phyloP scores from a whole-genome alignment of 1,140 invertebrate species.

The Danaus plexippus region DNA sequence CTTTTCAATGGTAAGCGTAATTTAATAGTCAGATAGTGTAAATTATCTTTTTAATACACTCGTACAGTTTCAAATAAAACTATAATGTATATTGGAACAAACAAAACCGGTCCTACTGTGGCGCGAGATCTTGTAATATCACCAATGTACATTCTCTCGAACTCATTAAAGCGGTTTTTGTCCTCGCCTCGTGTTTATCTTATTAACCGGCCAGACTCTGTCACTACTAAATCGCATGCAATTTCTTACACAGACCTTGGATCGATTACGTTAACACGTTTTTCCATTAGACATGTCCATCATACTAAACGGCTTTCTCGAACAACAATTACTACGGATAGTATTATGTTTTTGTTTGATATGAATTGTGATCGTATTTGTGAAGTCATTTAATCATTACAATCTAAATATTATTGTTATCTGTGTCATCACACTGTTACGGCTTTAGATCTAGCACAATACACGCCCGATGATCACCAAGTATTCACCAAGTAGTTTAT shows the following conservation, averaged over 20 bases:
- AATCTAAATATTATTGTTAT: conserved; percentile 5
- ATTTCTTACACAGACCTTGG: conserved; percentile 31
- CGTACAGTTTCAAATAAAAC: conserved; percentile 41
- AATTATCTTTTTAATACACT: neutral
- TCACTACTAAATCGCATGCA: conserved; percentile 41
- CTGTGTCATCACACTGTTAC: conserved; percentile 8
- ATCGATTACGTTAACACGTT: conserved; percentile 17
- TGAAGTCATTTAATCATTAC: conserved; percentile 3
- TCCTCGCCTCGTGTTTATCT: conserved; percentile 51
- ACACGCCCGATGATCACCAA: conserved; percentile 25
- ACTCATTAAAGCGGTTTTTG: conserved; percentile 55
- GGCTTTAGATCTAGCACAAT: conserved; percentile 17
- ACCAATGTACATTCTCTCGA: conserved; percentile 46
- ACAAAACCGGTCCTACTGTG: conserved; percentile 32
- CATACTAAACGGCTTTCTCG: too few relatives aligned
- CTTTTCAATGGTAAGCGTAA: too few relatives aligned
- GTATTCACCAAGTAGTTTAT: conserved; percentile 12
- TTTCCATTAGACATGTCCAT: neutral
- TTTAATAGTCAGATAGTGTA: conserved; percentile 28
- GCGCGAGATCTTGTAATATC: conserved; percentile 41
- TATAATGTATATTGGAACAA: conserved; percentile 38
- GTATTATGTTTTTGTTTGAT: neutral
- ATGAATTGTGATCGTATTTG: conserved; percentile 1
- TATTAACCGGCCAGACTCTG: conserved; percentile 34
- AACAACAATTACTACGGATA: too few relatives aligned